Conservation (phyloP, 2,888 invertebrate genomes). For the Amblyjoppa proteus region DNA sequence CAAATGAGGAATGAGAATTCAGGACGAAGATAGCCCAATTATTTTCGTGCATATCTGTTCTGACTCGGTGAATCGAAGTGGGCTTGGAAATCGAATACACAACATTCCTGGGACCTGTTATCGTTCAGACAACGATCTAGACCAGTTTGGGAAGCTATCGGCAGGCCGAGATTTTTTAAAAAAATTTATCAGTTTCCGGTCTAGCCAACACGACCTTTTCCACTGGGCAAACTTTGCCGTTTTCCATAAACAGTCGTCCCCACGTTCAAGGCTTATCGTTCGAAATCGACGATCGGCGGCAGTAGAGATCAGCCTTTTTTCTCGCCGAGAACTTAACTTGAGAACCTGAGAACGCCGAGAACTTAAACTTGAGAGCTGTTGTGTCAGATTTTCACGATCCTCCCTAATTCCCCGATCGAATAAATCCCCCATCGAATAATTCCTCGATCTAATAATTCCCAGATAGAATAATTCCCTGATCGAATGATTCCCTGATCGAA, state of each 20-base stretch:
- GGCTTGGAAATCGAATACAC: background rate
- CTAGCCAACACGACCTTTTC: background rate
- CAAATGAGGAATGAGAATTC: background rate
- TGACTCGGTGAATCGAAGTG: background rate
- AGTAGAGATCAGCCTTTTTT: background rate
- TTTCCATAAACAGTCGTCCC: background rate
- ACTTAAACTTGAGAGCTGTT: background rate
- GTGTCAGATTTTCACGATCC: background rate
- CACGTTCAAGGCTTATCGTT: background rate
- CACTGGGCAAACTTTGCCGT: background rate
- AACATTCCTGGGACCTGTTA: background rate
- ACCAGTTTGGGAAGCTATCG: background rate
- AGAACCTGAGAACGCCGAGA: background rate
- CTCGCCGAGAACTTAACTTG: slow-evolving; percentile 19
- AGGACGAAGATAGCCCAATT: background rate
- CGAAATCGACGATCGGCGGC: background rate
- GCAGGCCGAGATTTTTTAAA: background rate
- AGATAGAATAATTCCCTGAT: too few relatives aligned
- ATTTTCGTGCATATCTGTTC: background rate
- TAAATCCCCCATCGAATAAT: too few relatives aligned
- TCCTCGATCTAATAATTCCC: too few relatives aligned
- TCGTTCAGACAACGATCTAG: background rate
- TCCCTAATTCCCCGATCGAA: too few relatives aligned
- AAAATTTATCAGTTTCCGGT: background rate
- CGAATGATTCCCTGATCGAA: too few relatives aligned